Evolutionary conservation across 2,113 vertebrate species (phyloP).

Genomic region (Takifugu bimaculatus): DNA sequence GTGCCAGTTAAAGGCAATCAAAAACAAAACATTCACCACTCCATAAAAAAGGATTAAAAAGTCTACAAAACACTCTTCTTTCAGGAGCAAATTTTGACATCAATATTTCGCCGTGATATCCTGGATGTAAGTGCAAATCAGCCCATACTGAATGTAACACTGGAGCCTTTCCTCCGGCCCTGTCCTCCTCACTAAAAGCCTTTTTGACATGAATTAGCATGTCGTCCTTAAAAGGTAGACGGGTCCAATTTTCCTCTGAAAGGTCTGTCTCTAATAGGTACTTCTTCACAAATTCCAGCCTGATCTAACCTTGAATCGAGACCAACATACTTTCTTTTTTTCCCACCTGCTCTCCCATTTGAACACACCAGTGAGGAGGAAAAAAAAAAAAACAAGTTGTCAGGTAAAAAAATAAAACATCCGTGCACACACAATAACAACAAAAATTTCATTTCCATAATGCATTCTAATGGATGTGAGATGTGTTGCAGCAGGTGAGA

Average conservation of each 20-base stretch:
- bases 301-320: conserved; percentile 71
- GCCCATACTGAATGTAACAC: conserved; percentile 50
- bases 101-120: conserved; percentile 23
- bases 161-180: conserved; percentile 43
- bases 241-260: conserved; percentile 91
- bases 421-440: conserved; percentile 23
- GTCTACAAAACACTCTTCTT: neutral
- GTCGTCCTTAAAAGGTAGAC: conserved; percentile 93
- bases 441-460: conserved; percentile 76
- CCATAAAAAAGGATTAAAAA: neutral
- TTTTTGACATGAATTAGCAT: conserved; percentile 93
- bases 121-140: conserved; percentile 43
- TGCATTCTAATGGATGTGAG: conserved; percentile 74
- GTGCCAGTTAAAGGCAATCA: conserved; percentile 15
- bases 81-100: conserved; percentile 34
- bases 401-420: conserved; percentile 47
- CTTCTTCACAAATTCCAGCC: conserved; percentile 89
- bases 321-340: conserved; percentile 19
- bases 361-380: neutral
- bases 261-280: conserved; percentile 92
- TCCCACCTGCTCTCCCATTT: conserved; percentile 44
- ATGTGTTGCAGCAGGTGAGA: conserved; percentile 68
- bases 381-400: conserved; percentile 27
- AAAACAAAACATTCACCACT: conserved; percentile 12
- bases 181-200: conserved; percentile 71